These are phyloP conservation scores for Xanthorhoe designata DNA, from an alignment of 2,888 invertebrate species.

Conservation along the genomic window DNA sequence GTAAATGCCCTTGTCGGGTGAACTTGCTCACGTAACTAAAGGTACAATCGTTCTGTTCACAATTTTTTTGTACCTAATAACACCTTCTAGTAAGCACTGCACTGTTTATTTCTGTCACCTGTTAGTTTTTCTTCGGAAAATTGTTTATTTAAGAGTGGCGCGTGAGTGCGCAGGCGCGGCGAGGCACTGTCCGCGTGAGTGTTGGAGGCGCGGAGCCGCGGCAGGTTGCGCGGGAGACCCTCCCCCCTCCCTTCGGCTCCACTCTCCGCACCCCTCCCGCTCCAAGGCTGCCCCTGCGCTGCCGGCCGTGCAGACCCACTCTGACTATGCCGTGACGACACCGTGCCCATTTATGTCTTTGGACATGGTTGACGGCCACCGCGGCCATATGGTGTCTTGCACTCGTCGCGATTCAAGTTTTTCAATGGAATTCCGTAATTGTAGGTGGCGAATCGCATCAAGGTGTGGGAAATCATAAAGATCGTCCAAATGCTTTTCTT, in stretches of 20 bases:
- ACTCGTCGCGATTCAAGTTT: conserved; percentile 64
- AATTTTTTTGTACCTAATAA: conserved; percentile 61
- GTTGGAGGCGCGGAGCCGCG: conserved; percentile 60
- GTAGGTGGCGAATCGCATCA: conserved; percentile 59
- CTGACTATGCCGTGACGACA: conserved; percentile 83
- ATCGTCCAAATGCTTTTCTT: conserved; percentile 33
- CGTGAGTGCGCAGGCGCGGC: conserved; percentile 58
- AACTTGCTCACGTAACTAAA: conserved; percentile 48
- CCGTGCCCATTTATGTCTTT: conserved; percentile 84
- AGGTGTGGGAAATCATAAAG: conserved; percentile 62
- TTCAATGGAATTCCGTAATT: conserved; percentile 72
- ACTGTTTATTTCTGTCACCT: conserved; percentile 64
- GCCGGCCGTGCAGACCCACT: conserved; percentile 66
- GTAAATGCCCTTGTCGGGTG: conserved; percentile 65
- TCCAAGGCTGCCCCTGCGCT: conserved; percentile 57
- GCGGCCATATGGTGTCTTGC: conserved; percentile 80
- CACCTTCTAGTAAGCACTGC: conserved; percentile 60
- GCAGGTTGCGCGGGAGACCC: conserved; percentile 75
- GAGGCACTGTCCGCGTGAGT: conserved; percentile 71
- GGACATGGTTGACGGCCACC: conserved; percentile 80
- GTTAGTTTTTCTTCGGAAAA: conserved; percentile 50
- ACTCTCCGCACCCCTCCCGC: conserved; percentile 45
- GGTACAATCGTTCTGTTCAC: conserved; percentile 45
- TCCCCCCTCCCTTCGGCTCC: conserved; percentile 36
- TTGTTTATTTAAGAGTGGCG: conserved; percentile 31